Percentiles rank a stretch among this genome's conserved stretches.
Evolutionary conservation across 1,140 invertebrate genomes (phyloP).

Genomic region (Trichoplusia ni): DNA sequence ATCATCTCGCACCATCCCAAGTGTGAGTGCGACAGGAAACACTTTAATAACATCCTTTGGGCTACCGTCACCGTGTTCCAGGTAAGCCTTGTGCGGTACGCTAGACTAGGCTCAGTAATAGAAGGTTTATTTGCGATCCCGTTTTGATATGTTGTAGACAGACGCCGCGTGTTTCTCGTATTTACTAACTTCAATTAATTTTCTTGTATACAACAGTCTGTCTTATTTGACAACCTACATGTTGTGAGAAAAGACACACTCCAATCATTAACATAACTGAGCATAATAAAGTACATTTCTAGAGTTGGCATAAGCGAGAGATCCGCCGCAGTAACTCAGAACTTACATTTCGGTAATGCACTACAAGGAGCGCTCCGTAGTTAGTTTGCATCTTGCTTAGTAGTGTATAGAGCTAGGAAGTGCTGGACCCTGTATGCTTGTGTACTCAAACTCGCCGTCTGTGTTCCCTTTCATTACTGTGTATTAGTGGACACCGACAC

Average conservation of each 20-base stretch:
- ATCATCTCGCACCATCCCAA: slow-evolving; percentile 91
- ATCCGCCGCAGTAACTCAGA: slow-evolving; percentile 55
- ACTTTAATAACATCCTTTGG: slow-evolving; percentile 98
- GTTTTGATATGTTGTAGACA: slow-evolving; percentile 65
- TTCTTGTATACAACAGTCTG: slow-evolving; percentile 25
- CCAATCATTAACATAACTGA: slow-evolving; percentile 21
- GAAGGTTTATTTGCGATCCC: slow-evolving; percentile 77
- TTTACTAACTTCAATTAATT: slow-evolving; percentile 24
- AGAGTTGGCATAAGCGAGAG: slow-evolving; percentile 57
- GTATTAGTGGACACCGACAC: slow-evolving; percentile 74
- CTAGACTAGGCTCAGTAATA: slow-evolving; percentile 64
- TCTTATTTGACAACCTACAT: slow-evolving; percentile 46
- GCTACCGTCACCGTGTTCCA: slow-evolving; percentile 98
- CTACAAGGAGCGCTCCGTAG: slow-evolving; percentile 63
- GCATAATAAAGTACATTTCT: slow-evolving; percentile 31
- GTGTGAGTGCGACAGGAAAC: slow-evolving; percentile 97
- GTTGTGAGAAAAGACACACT: slow-evolving; percentile 45
- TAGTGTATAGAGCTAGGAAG: slow-evolving; percentile 56
- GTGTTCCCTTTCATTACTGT: slow-evolving; percentile 71
- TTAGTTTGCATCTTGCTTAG: slow-evolving; percentile 74
- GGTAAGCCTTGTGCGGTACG: slow-evolving; percentile 85
- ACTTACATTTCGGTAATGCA: slow-evolving; percentile 53
- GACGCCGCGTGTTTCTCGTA: slow-evolving; percentile 72
- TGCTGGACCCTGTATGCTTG: slow-evolving; percentile 74
- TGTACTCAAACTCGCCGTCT: slow-evolving; percentile 75